Base-by-base conservation (phyloP, 2,797 vertebrate species). In the Enteromius radiatus region DNA sequence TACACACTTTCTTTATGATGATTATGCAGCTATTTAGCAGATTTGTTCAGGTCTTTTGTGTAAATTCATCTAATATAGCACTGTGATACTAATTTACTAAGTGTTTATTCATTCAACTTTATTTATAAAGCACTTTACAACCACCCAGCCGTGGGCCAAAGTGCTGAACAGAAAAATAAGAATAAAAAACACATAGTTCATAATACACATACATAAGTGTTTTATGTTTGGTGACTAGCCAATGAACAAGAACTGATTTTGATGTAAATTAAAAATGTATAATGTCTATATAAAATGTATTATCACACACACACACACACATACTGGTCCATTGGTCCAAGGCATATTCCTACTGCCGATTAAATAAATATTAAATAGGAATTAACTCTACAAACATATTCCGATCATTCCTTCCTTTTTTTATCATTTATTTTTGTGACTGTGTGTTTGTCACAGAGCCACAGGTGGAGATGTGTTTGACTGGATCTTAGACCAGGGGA, bases 391-490 rank as follows among this genome's bases (percentile, higher is more conserved):
- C 23, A 77, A 61, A 61, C 38, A 14, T 64, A 14, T 77, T 38
- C 54, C 5, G n/a, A 41, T 81, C 41, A 43, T 11, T 33, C 31
- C 4, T 76, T 89, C 87, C 38, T 78, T 56, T 59, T 59, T 87
- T 75, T 68, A 15, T 79, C 71, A 70, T 59, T 17, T 14, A 36
- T 7, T 84, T 67, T 76, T 54, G 76, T 38, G 56, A 79, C 79
- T 80, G 52, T 75, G 31, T 83, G 49, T 75, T 67, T 70, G 38
- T 80, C 49, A 61, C 90, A 97, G 96, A 61, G 96, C 96, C 80
- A 97, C 95, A 67, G 96, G 96, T 79, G 95, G 96, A 41, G 96
- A 97, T 81, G 96, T 96, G 36, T 97, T 97, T 76, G 96, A 97
- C 87, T 96, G 96, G 96, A 97, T 97, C 87, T 91, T 96, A 88